These are phyloP conservation scores for Empidonax alnorum DNA, from an alignment of 2,113 vertebrate genomes.

Conservation along the genomic window DNA sequence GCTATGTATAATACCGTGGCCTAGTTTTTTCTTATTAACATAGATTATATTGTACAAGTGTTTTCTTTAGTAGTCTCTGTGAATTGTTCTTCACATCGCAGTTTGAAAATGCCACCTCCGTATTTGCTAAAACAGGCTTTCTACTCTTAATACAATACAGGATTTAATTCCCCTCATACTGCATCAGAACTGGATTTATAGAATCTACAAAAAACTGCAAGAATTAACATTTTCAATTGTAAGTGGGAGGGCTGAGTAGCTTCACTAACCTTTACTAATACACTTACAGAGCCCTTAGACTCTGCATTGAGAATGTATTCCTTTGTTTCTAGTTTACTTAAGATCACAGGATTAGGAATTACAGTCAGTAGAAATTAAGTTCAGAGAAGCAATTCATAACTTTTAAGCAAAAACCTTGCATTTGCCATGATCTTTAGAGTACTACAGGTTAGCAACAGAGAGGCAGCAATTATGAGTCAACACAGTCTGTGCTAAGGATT, in stretches of 20 bases:
- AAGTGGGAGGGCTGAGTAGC: neutral
- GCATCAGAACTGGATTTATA: neutral
- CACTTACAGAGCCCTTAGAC: neutral
- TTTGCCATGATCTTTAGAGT: neutral
- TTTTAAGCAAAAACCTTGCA: neutral
- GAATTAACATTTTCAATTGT: neutral
- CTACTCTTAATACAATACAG: neutral
- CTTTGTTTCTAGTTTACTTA: neutral
- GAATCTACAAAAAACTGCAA: neutral
- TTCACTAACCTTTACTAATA: neutral
- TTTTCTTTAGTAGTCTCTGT: neutral
- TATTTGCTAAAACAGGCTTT: neutral
- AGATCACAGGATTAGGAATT: neutral
- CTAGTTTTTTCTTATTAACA: neutral
- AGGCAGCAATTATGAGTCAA: slow-evolving; percentile 24
- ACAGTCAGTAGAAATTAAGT: neutral
- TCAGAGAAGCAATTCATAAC: neutral
- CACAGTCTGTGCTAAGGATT: neutral
- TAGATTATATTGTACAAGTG: neutral
- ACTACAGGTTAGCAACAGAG: neutral
- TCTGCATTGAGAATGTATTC: neutral
- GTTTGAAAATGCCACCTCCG: neutral
- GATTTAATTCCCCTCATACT: neutral
- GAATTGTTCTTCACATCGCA: neutral
- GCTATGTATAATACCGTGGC: neutral